These are phyloP conservation scores for Pseudomyrmex gracilis DNA, from an alignment of 1,140 invertebrate genomes.

Conservation along the genomic window DNA sequence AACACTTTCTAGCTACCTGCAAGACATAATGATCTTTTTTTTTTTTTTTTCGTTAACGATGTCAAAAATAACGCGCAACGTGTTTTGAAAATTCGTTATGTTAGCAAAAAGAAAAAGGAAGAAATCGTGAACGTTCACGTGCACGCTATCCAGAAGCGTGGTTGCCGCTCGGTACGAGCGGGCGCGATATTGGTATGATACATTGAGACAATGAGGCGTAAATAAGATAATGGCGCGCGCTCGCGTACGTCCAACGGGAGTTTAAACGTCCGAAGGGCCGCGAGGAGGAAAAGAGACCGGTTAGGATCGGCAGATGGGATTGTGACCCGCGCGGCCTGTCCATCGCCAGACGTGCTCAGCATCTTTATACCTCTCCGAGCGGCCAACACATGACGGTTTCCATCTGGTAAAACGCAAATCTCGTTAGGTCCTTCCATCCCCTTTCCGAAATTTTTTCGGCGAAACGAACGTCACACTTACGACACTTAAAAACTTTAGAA, in stretches of 20 bases:
- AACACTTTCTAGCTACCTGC: no score
- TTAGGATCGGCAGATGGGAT: conserved; percentile 83
- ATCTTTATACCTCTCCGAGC: conserved; percentile 75
- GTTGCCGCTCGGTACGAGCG: conserved; percentile 72
- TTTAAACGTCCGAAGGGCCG: conserved; percentile 78
- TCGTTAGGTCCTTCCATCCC: not conserved
- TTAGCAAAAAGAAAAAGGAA: not conserved
- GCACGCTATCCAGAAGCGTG: conserved; percentile 64
- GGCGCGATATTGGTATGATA: conserved; percentile 82
- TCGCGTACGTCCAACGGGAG: conserved; percentile 76
- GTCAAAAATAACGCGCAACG: not conserved
- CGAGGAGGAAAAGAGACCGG: conserved; percentile 67
- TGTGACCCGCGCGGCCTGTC: conserved; percentile 81
- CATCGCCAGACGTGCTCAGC: conserved; percentile 79
- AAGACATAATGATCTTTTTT: no score
- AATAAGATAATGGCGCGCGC: conserved; percentile 84
- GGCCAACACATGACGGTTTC: conserved; percentile 17
- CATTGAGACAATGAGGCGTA: conserved; percentile 85
- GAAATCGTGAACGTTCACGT: conserved; percentile 47
- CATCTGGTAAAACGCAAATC: conserved; percentile 13
- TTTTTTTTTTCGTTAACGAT: not conserved
- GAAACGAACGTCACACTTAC: not conserved
- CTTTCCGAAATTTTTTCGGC: not conserved
- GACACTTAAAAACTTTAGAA: not conserved
- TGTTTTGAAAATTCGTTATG: not conserved